phyloP scores from a whole-genome alignment of 2,888 invertebrate species.

The Euphydryas editha region DNA sequence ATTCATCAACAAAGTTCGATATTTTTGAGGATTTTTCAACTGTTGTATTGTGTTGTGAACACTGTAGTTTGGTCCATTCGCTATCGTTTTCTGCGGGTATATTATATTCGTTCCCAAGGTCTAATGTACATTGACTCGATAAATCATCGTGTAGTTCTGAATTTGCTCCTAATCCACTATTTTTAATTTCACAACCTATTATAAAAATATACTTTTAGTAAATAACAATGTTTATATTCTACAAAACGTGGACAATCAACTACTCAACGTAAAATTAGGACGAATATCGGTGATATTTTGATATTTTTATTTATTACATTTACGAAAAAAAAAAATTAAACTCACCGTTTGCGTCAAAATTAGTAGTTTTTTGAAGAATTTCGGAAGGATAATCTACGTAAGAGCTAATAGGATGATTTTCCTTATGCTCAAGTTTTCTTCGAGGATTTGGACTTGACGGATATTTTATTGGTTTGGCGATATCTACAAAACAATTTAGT shows the following conservation, averaged over 20 bases:
- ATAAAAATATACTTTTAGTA: not conserved
- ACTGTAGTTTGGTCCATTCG: slow-evolving; percentile 45
- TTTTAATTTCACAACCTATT: slow-evolving; percentile 39
- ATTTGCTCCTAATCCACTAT: slow-evolving; percentile 47
- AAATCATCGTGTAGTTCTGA: slow-evolving; percentile 49
- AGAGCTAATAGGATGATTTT: slow-evolving; percentile 49
- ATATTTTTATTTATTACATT: not conserved
- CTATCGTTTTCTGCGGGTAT: slow-evolving; percentile 42
- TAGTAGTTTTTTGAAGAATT: slow-evolving; percentile 66
- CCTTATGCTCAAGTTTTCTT: slow-evolving; percentile 24
- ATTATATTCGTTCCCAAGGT: slow-evolving; percentile 46
- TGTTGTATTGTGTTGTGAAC: slow-evolving; percentile 39
- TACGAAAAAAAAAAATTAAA: not conserved
- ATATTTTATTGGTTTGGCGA: slow-evolving; percentile 46
- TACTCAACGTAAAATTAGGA: not conserved
- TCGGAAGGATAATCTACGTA: slow-evolving; percentile 68
- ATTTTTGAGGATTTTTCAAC: slow-evolving; percentile 41
- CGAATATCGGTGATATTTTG: not conserved
- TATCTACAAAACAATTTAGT: slow-evolving; percentile 42
- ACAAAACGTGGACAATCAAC: no score
- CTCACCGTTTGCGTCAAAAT: slow-evolving; percentile 64
- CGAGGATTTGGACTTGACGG: slow-evolving; percentile 42
- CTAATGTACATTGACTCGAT: slow-evolving; percentile 49
- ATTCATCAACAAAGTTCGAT: slow-evolving; percentile 22
- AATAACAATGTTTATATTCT: no score